Base-by-base conservation (phyloP, 2,113 vertebrate species). In the Silurus meridionalis region DNA sequence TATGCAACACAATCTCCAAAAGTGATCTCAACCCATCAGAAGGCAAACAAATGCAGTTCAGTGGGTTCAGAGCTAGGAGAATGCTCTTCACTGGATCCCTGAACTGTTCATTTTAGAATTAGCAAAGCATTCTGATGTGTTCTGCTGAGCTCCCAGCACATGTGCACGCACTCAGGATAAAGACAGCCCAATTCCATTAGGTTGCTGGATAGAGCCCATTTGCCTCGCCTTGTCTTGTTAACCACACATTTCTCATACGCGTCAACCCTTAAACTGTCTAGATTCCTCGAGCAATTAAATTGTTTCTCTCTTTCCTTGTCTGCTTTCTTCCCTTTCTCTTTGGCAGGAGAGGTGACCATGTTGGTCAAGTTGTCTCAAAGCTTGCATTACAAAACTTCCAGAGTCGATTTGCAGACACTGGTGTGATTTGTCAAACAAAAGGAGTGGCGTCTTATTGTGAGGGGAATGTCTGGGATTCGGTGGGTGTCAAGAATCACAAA, bases 221-320 rank as follows among this genome's bases (percentile, higher is more conserved):
- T 69, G 82, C 83, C 86, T 91, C 74, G 81, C 86, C 89, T 90
- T 75, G 88, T 91, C 83, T 88, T 90, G 91, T 92, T 91, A 92
- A 81, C 91, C 88, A 8, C 90, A 91, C 89, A 92, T 90, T 94
- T 90, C 91, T 92, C 89, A 89, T 91, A 87, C 84, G 90, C 86
- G 89, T 89, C 83, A 87, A 85, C 87, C 91, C 79, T 87, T 88
- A 93, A 93, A 82, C 90, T 90, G 90, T 94, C 92, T 89, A 82
- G 88, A 93, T 94, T 93, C 89, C 88, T 92, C 88, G 90, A 91
- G 88, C 91, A 94, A 94, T 94, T 94, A 93, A 92, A 93, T 89
- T 88, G 92, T 94, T 93, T 93, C 91, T 94, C 87, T 89, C 88
- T 90, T 91, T 92, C 92, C 82, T 74, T 85, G 25, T 80, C 84